phyloP scores from a whole-genome alignment of 2,797 vertebrate genomes.

The Anabas testudineus region DNA sequence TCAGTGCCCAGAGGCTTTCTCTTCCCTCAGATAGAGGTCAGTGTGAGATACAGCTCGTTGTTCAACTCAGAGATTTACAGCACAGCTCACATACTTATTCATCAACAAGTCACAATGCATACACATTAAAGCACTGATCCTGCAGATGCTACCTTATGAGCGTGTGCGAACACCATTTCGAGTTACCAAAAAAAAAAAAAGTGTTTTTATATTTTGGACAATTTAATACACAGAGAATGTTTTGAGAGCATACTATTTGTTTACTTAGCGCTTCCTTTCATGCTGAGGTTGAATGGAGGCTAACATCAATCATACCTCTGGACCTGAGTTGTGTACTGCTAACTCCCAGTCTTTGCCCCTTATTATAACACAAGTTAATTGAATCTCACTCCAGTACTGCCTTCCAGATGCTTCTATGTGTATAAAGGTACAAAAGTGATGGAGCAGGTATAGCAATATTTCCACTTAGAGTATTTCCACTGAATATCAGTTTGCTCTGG shows the following conservation, averaged over 20 bases:
- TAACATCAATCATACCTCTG: slow-evolving; percentile 79
- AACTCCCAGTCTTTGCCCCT: slow-evolving; percentile 81
- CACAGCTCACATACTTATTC: slow-evolving; percentile 72
- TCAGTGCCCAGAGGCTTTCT: slow-evolving; percentile 66
- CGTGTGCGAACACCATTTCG: slow-evolving; percentile 59
- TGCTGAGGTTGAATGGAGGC: slow-evolving; percentile 79
- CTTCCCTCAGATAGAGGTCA: slow-evolving; percentile 67
- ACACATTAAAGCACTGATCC: slow-evolving; percentile 65
- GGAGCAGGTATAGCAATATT: slow-evolving; percentile 83
- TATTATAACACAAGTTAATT: slow-evolving; percentile 88
- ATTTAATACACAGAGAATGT: slow-evolving; percentile 64
- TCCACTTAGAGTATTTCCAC: slow-evolving; percentile 82
- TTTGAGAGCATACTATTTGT: slow-evolving; percentile 79
- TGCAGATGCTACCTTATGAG: slow-evolving; percentile 51
- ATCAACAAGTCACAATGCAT: slow-evolving; percentile 75
- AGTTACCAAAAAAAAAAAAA: slow-evolving; percentile 48
- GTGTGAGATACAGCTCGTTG: slow-evolving; percentile 76
- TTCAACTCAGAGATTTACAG: slow-evolving; percentile 83
- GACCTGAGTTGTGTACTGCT: slow-evolving; percentile 77
- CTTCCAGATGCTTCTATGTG: slow-evolving; percentile 79
- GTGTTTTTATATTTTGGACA: slow-evolving; percentile 31
- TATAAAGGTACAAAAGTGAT: slow-evolving; percentile 80
- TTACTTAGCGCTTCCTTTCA: slow-evolving; percentile 81
- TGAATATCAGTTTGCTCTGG: slow-evolving; percentile 82
- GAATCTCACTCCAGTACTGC: slow-evolving; percentile 80